Evolutionary conservation across 2,888 invertebrate genomes (phyloP), one percentile per base, ranked within the genome.

Genomic region (Heteropelma amictum): DNA sequence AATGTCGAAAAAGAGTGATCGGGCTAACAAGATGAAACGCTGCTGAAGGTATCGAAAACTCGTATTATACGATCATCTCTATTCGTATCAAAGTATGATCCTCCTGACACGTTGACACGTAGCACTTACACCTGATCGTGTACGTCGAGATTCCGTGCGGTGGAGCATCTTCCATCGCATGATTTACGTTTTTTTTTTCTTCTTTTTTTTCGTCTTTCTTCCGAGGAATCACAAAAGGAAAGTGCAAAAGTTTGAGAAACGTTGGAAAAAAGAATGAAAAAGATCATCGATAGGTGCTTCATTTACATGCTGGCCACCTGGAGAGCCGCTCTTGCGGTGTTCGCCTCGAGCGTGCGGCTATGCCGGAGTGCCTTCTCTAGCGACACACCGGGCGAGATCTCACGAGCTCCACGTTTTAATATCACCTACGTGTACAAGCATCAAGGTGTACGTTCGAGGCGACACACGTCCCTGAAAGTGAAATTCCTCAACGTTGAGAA

Each of bases 91-190:
- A 56, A 63, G 61, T 72, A 76, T 71, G 74, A 79, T 77, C 65
- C 60, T 73, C 72, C 68, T 80, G 80, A 80, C 80, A 82, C 73
- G 80, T 81, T 83, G 85, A 83, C 84, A 83, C 81, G 81, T 83
- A 80, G 77, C 81, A 81, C 82, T 84, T 83, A 82, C 78, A 82
- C 75, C 72, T 81, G 77, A 78, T 80, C 81, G 76, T 76, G 81
- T 80, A 77, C 68, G 67, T 75, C 68, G 58, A 78, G 79, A 63
- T 76, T 72, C 51, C 63, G 56, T 51, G 49, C 49, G 40, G 35
- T 49, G 30, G 19, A 65, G 33, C 58, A 4, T 60, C 33, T 17
- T n/a, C n/a, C n/a, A n/a, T n/a, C 8, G 38, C 35, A 4, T 23
- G 8, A 14, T 8, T 38, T 10, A 26, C 5, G 14, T 0, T 26